Evolutionary conservation across 2,113 vertebrate species (phyloP).

Genomic region (Peromyscus maniculatus): DNA sequence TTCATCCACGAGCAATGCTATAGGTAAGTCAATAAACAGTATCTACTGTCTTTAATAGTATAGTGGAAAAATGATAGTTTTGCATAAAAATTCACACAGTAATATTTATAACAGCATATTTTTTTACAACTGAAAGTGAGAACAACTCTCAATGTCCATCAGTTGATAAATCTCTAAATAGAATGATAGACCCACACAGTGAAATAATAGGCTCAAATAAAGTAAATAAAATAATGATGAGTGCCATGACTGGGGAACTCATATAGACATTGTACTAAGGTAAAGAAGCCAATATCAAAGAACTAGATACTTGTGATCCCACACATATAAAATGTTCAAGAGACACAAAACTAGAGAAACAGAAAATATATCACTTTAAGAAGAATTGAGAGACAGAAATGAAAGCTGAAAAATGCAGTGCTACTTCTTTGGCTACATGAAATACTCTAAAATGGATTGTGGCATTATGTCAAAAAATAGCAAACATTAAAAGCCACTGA

Average conservation of each 20-base stretch:
- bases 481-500: background rate
- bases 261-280: background rate
- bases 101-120: background rate
- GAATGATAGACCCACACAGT: background rate
- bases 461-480: background rate
- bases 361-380: background rate
- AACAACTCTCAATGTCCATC: background rate
- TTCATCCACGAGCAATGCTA: conserved; percentile 10
- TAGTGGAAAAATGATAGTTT: background rate
- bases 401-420: background rate
- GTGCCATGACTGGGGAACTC: background rate
- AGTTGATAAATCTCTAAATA: conserved; percentile 2
- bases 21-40: background rate
- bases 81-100: background rate
- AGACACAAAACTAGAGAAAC: background rate
- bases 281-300: background rate
- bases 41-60: too few species aligned
- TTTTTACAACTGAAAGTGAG: background rate
- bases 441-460: background rate
- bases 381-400: background rate
- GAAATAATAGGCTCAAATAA: background rate
- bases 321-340: background rate
- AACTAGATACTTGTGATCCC: background rate
- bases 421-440: background rate
- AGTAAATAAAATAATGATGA: background rate